These are phyloP conservation scores for Drosophila planitibia DNA, from an alignment of 2,888 invertebrate species.

Conservation along the genomic window DNA sequence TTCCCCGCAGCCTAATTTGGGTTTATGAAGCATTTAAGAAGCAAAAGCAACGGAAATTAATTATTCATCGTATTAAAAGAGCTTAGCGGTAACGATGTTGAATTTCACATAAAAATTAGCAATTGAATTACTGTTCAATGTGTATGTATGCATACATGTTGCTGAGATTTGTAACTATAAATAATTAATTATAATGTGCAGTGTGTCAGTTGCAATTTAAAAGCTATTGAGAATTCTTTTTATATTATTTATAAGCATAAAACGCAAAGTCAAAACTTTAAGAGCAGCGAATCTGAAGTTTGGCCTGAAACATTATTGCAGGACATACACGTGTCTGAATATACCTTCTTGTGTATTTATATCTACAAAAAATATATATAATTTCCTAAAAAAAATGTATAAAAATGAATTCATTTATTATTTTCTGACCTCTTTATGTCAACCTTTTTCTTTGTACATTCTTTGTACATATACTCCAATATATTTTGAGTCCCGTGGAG, in stretches of 20 bases:
- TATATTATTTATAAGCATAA: background rate
- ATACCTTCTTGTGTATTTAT: too few relatives aligned
- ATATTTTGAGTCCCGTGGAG: background rate
- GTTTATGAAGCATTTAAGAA: conserved; percentile 48
- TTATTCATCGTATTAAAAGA: conserved; percentile 39
- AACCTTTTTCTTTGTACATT: background rate
- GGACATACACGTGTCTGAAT: background rate
- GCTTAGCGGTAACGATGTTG: conserved; percentile 34
- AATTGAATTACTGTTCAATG: background rate
- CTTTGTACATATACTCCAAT: background rate
- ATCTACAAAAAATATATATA: background rate
- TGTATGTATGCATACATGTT: background rate
- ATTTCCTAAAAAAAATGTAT: background rate
- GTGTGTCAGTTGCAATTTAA: background rate
- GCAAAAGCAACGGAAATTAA: conserved; percentile 26
- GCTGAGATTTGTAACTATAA: background rate
- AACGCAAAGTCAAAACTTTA: background rate
- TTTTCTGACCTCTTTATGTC: background rate
- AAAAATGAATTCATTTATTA: background rate
- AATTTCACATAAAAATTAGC: conserved; percentile 8
- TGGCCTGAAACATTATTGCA: background rate
- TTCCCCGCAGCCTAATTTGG: conserved; percentile 34
- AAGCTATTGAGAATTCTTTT: background rate
- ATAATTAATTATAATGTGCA: background rate
- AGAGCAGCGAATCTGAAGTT: background rate